phyloP scores from a whole-genome alignment of 2,113 vertebrate genomes.

The Colossoma macropomum region DNA sequence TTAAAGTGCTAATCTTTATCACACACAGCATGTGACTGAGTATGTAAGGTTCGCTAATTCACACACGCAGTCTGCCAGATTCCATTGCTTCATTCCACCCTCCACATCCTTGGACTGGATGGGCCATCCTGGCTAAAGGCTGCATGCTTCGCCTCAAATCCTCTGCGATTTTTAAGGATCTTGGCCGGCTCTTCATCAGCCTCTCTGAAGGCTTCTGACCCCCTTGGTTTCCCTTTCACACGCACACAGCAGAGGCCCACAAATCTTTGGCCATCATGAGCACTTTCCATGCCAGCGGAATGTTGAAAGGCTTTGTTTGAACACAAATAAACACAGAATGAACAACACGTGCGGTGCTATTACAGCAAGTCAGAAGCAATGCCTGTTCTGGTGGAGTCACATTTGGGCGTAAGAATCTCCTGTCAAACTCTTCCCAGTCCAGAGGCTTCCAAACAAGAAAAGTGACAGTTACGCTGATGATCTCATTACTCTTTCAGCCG shows the following conservation, averaged over 20 bases:
- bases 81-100: constrained; percentile 21
- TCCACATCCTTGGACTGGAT: constrained; percentile 7
- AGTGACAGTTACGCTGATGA: constrained; percentile 63
- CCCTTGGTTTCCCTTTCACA: constrained; percentile 15
- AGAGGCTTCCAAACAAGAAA: constrained; percentile 50
- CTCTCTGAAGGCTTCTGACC: constrained; percentile 1
- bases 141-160: constrained; percentile 4
- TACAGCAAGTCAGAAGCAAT: neutral
- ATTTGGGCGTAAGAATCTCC: constrained; percentile 46
- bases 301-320: constrained; percentile 1
- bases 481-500: constrained; percentile 68
- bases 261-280: neutral
- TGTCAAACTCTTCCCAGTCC: constrained; percentile 56
- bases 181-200: constrained; percentile 15
- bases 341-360: neutral
- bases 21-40: neutral
- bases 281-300: neutral
- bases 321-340: constrained; percentile 13
- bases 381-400: neutral
- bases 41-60: neutral
- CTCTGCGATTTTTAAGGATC: constrained; percentile 14
- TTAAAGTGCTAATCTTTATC: neutral
- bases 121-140: constrained; percentile 2
- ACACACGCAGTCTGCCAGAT: constrained; percentile 11
- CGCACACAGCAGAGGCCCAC: neutral